Conservation (phyloP, 2,888 invertebrate genomes). For the Prosapia bicincta region DNA sequence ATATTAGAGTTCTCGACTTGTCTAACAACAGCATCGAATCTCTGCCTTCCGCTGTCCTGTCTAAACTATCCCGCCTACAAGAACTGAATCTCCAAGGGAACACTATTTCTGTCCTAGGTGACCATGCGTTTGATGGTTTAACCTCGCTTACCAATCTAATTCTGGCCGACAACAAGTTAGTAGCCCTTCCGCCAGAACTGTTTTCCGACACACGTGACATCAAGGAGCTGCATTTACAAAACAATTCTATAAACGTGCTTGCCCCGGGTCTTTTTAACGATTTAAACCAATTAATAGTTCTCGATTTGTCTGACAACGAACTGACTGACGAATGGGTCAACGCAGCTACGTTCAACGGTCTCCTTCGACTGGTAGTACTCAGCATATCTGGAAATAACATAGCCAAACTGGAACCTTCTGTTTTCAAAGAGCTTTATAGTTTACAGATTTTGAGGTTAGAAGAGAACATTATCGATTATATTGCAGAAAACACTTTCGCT, state of each 20-base stretch:
- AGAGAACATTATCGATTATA: slow-evolving; percentile 70
- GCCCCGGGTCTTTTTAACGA: slow-evolving; percentile 77
- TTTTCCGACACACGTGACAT: slow-evolving; percentile 74
- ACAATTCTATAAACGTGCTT: slow-evolving; percentile 76
- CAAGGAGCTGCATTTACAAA: slow-evolving; percentile 75
- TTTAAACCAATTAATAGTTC: slow-evolving; percentile 66
- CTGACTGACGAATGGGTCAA: slow-evolving; percentile 80
- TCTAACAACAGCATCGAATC: slow-evolving; percentile 76
- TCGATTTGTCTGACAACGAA: slow-evolving; percentile 76
- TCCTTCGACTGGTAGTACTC: slow-evolving; percentile 70
- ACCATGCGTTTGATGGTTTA: slow-evolving; percentile 73
- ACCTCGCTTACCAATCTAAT: slow-evolving; percentile 68
- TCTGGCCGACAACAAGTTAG: slow-evolving; percentile 75
- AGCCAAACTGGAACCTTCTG: slow-evolving; percentile 67
- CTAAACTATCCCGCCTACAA: slow-evolving; percentile 66
- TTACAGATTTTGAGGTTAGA: slow-evolving; percentile 76
- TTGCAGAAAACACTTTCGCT: slow-evolving; percentile 75
- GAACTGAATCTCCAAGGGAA: slow-evolving; percentile 75
- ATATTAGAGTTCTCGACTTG: slow-evolving; percentile 66
- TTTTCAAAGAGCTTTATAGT: slow-evolving; percentile 74
- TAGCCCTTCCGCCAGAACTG: slow-evolving; percentile 75
- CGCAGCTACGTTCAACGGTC: slow-evolving; percentile 72
- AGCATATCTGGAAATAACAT: slow-evolving; percentile 75
- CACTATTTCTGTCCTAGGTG: slow-evolving; percentile 69
- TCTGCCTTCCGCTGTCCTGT: slow-evolving; percentile 66